A percentile compares a stretch with the other conserved stretches of the same genome.
phyloP scores from a whole-genome alignment of 2,113 vertebrate genomes.

The Cynoglossus semilaevis region DNA sequence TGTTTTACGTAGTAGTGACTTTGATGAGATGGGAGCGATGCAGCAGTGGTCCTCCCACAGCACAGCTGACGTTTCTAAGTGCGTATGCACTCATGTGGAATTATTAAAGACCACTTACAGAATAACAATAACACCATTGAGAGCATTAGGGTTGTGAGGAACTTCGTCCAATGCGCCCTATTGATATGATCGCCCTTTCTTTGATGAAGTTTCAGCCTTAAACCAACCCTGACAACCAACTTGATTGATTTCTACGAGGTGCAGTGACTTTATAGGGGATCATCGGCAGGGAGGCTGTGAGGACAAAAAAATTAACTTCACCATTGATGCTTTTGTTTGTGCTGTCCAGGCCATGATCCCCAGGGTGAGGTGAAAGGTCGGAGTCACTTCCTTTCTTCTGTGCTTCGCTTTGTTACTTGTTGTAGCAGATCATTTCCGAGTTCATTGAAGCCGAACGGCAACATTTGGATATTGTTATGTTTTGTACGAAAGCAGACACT shows the following conservation, averaged over 20 bases:
- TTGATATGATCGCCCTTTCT: constrained; percentile 21
- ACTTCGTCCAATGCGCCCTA: not conserved
- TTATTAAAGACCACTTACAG: constrained; percentile 25
- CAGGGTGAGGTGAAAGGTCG: constrained; percentile 43
- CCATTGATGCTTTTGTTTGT: constrained; percentile 25
- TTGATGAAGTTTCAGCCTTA: constrained; percentile 28
- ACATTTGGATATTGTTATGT: not conserved
- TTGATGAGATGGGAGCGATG: constrained; percentile 31
- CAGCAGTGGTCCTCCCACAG: no score
- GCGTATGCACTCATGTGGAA: constrained; percentile 26
- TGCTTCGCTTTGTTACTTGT: constrained; percentile 21
- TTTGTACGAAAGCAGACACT: constrained; percentile 2
- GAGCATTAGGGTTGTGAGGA: constrained; percentile 13
- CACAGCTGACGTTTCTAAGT: constrained; percentile 56
- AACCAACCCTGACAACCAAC: constrained; percentile 12
- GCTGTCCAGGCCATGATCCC: constrained; percentile 27
- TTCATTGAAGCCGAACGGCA: constrained; percentile 15
- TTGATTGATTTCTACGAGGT: constrained; percentile 45
- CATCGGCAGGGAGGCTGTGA: constrained; percentile 1
- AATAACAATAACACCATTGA: constrained; percentile 27
- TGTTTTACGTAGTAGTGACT: constrained; percentile 43
- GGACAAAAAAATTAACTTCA: constrained; percentile 3
- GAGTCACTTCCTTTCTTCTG: constrained; percentile 22
- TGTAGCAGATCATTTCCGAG: constrained; percentile 7
- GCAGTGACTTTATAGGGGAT: constrained; percentile 20